Conservation (phyloP, 2,113 vertebrate genomes). For the Rana temporaria region DNA sequence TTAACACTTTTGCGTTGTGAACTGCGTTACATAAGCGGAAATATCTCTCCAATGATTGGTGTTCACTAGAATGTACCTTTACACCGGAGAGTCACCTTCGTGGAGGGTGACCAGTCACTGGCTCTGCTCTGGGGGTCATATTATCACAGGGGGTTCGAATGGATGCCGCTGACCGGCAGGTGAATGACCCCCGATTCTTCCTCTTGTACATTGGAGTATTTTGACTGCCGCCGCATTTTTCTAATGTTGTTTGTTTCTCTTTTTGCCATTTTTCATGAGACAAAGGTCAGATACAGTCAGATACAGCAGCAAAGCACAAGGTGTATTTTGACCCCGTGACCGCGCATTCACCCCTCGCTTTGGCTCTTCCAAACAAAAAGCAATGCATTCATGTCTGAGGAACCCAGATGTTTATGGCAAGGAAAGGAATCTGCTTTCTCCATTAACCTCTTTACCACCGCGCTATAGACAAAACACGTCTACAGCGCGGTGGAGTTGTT, state of each 20-base stretch:
- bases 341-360: background rate
- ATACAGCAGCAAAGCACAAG: background rate
- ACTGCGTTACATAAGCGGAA: no score
- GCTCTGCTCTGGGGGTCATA: background rate
- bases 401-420: background rate
- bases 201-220: no score
- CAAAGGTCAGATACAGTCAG: conserved; percentile 13
- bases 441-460: no score
- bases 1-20: no score
- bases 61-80: no score
- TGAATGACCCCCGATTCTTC: background rate
- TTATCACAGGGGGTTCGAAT: background rate
- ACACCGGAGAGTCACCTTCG: background rate
- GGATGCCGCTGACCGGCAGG: background rate
- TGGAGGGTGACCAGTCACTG: background rate
- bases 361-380: background rate
- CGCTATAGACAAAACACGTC: no score
- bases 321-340: conserved; percentile 10
- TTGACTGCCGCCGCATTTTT: background rate
- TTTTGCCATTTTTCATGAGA: background rate
- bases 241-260: background rate
- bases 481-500: no score
- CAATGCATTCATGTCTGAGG: background rate
- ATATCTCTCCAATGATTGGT: no score
- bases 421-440: background rate